A percentile compares a stretch with the other conserved stretches of the same genome.
phyloP scores from a whole-genome alignment of 2,888 invertebrate genomes.

The Allacma fusca region DNA sequence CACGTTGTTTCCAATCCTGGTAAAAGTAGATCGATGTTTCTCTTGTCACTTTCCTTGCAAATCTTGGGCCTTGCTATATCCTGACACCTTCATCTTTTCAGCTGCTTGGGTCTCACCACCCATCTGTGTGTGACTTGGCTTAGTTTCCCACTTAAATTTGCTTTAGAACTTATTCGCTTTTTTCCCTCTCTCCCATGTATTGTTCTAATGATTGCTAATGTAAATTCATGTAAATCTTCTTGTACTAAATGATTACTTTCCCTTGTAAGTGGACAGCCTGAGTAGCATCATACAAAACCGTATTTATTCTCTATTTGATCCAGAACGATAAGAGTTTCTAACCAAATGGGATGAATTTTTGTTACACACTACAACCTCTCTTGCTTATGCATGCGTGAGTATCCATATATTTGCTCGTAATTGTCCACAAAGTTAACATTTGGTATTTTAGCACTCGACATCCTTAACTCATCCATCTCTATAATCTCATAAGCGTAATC shows the following conservation, averaged over 20 bases:
- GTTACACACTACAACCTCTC: no score
- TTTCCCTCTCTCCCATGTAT: background rate
- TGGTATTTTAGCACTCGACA: background rate
- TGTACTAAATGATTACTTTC: background rate
- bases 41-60: constrained; percentile 27
- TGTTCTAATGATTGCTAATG: background rate
- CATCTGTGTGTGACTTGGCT: background rate
- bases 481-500: constrained; percentile 6
- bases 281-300: no score
- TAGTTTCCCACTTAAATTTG: constrained; percentile 31
- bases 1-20: constrained; percentile 46
- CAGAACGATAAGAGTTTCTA: no score
- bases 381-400: no score
- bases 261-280: background rate
- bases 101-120: background rate
- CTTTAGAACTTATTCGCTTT: background rate
- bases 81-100: constrained; percentile 27
- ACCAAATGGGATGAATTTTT: no score
- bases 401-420: background rate
- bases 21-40: constrained; percentile 45
- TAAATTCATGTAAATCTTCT: constrained; percentile 10
- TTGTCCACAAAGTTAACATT: background rate
- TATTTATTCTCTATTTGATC: no score
- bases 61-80: background rate
- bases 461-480: constrained; percentile 16